A percentile compares a stretch with the other conserved stretches of the same genome.
Evolutionary conservation across 2,113 vertebrate genomes (phyloP).

Genomic region (Cervus canadensis): DNA sequence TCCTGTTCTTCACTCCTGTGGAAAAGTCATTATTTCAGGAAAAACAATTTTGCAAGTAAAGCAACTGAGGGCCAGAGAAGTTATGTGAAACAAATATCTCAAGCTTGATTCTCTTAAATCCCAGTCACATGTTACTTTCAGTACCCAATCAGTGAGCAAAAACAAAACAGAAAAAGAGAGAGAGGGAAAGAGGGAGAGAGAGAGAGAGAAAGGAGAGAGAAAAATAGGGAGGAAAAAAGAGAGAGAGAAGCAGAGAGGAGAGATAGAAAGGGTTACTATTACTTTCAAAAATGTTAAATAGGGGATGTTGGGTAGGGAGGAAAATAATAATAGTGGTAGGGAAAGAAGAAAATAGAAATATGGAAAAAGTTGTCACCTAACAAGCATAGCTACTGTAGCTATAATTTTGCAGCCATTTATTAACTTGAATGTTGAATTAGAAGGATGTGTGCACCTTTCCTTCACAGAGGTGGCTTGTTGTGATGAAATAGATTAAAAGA

Average conservation of each 20-base stretch:
- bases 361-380: background rate
- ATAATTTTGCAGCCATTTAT: background rate
- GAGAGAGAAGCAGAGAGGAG: background rate
- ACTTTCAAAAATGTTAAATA: background rate
- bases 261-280: background rate
- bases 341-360: background rate
- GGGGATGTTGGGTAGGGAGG: background rate
- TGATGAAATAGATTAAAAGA: background rate
- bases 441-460: background rate
- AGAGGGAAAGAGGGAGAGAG: background rate
- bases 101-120: background rate
- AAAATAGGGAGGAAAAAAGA: background rate
- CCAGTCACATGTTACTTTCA: background rate
- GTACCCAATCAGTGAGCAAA: background rate
- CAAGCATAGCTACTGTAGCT: background rate
- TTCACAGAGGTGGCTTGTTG: background rate
- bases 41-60: background rate
- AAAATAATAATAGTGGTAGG: background rate
- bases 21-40: conserved; percentile 10
- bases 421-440: background rate
- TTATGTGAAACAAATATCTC: background rate
- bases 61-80: background rate
- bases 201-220: too few relatives aligned
- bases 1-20: background rate
- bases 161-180: background rate